A percentile compares a stretch with the other conserved stretches of the same genome.
These are phyloP conservation scores for Campopleginae sp. DNA, from an alignment of 2,888 invertebrate species.

Conservation along the genomic window DNA sequence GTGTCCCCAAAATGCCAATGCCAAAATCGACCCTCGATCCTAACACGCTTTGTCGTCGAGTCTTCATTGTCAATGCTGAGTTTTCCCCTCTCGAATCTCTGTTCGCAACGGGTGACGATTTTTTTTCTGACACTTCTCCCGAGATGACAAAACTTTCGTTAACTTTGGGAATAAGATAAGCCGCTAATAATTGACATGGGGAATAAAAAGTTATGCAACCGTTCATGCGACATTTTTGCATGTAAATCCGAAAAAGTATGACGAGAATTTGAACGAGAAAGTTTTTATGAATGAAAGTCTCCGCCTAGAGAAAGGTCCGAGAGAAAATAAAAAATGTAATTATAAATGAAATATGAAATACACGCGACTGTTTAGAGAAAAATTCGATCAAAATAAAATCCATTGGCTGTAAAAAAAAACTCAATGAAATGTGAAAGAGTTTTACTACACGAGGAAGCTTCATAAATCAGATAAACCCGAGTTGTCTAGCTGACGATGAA, in stretches of 20 bases:
- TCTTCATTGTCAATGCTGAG: constrained; percentile 51
- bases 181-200: neutral
- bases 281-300: neutral
- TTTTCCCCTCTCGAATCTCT: neutral
- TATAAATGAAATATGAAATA: neutral
- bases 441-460: constrained; percentile 1
- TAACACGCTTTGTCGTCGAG: constrained; percentile 29
- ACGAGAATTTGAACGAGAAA: neutral
- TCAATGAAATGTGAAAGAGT: neutral
- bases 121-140: neutral
- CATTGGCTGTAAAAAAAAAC: neutral
- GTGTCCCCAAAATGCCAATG: constrained; percentile 51
- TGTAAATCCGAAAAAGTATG: neutral
- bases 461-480: neutral
- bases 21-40: constrained; percentile 58
- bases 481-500: neutral
- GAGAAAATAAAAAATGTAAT: neutral
- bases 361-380: neutral
- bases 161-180: neutral
- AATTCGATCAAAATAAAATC: neutral
- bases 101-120: neutral
- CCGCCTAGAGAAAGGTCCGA: neutral
- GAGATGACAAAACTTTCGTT: neutral
- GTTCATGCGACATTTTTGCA: neutral
- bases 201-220: neutral